Base-by-base conservation (phyloP, 2,113 vertebrate species). In the Paratilapia polleni region DNA sequence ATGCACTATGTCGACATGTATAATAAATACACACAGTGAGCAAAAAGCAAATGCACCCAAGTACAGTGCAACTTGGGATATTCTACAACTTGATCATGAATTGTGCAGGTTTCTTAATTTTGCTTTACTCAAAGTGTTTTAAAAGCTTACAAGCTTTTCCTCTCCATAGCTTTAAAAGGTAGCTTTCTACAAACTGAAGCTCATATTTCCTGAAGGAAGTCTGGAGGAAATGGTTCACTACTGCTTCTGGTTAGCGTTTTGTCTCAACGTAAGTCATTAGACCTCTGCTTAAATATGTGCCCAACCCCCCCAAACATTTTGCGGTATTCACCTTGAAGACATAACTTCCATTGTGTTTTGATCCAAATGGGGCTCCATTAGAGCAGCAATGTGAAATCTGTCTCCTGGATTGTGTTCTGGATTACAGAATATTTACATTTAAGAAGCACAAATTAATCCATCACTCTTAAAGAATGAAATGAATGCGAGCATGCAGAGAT, bases 231-330 rank as follows among this genome's bases (percentile, higher is more conserved):
- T 75, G 64, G 76, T 47, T 61, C 34, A 38, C 47, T 2, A 10
- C 81, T 20, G 80, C 68, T 85, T 84, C 92, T 93, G 93, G 74
- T 89, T 91, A 80, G 77, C 92, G 93, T 94, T 93, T 89, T 68
- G 74, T 81, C 88, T 88, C 88, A 84, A 81, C 84, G 83, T 90
- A 90, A 79, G 66, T 57, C 77, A 74, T 63, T 64, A 70, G 61
- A 84, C 49, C 63, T 56, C 68, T 58, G 38, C 62, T 78, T 52
- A 28, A 63, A 24, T 61, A 73, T 26, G 17, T 78, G 43, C 75
- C 79, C 56, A 24, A 14, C 60, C 70, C 81, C 47, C 6, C 15
- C 26, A 79, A 57, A 49, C 68, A 56, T 75, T 64, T 34, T 31
- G 4, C 28, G 20, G 47, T 41, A n/a, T 57, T 57, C 36, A 77